Evolutionary conservation across 2,888 invertebrate genomes (phyloP), one percentile per base, ranked within the genome.

Genomic region (Aleiodes alternator): DNA sequence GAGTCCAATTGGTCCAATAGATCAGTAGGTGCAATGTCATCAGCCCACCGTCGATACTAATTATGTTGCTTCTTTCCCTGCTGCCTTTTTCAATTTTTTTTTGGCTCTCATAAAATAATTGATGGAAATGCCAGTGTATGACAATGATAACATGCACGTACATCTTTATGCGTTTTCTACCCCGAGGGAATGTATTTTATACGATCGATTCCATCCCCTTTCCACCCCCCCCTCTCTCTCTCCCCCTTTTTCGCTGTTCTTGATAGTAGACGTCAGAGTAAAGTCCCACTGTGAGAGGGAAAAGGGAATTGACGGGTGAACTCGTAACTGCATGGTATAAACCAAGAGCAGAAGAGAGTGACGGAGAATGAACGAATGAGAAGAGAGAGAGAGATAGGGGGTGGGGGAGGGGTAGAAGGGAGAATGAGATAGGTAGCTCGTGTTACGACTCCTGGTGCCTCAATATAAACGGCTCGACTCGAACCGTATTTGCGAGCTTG

Each of bases 401-500:
- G 55, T 56, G 57, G 29, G 38, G 51, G 23, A 55, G 61, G 48
- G 66, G 56, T 23, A 11, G 23, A 55, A 57, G 69, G 51, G 38
- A 48, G 66, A 66, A 59, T 31, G 43, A 55, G 48, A 48, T 74
- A 69, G 61, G 70, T 50, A 57, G 53, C 59, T 71, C 59, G 59
- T 73, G 81, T 81, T 81, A 81, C 78, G 78, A 80, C 78, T 79
- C 76, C 75, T 76, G 76, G 76, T 76, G 77, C 80, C 78, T 79
- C 80, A 80, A 82, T 82, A 84, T 81, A 83, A 86, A 85, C 84
- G 85, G 83, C 84, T 85, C 83, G 79, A 78, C 81, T 82, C 81
- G 78, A 82, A 80, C 79, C 79, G 79, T 79, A 81, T 81, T 81
- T 79, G 81, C 80, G 80, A 79, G 77, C 80, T 78, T 84, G 87